Percentiles rank a stretch among this genome's conserved stretches.
Evolutionary conservation across 2,113 vertebrate species (phyloP).

Genomic region (Aix galericulata): DNA sequence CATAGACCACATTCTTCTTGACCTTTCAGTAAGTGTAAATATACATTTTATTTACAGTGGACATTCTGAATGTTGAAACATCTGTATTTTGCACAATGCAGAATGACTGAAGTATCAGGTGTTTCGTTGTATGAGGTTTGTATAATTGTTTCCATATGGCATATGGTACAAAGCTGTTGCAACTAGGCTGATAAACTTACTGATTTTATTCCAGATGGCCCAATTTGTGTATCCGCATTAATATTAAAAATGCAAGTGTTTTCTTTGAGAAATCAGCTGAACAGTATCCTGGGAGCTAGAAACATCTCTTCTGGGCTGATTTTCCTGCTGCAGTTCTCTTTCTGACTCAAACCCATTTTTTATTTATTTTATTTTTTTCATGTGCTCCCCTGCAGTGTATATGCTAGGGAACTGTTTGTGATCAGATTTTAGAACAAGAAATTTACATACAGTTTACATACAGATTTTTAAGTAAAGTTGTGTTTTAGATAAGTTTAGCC

Average conservation of each 20-base stretch:
- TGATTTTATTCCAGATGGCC: constrained; percentile 36
- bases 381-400: neutral
- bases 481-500: constrained; percentile 22
- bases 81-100: neutral
- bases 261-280: constrained; percentile 36
- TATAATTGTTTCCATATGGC: constrained; percentile 23
- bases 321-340: neutral
- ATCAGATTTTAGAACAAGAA: neutral
- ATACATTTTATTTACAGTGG: neutral
- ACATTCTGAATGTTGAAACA: neutral
- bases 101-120: neutral
- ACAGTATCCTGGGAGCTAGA: neutral
- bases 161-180: constrained; percentile 6
- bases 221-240: constrained; percentile 37
- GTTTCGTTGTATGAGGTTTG: neutral
- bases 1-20: neutral
- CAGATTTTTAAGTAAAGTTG: constrained; percentile 18
- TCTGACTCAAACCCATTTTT: neutral
- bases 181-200: constrained; percentile 1
- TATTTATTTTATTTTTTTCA: neutral
- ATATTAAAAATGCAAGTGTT: constrained; percentile 48
- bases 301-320: neutral
- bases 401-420: neutral
- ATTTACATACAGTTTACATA: neutral
- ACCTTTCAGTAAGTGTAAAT: neutral